These are phyloP conservation scores for Calephelis nemesis DNA, from an alignment of 1,140 invertebrate genomes.

Conservation along the genomic window DNA sequence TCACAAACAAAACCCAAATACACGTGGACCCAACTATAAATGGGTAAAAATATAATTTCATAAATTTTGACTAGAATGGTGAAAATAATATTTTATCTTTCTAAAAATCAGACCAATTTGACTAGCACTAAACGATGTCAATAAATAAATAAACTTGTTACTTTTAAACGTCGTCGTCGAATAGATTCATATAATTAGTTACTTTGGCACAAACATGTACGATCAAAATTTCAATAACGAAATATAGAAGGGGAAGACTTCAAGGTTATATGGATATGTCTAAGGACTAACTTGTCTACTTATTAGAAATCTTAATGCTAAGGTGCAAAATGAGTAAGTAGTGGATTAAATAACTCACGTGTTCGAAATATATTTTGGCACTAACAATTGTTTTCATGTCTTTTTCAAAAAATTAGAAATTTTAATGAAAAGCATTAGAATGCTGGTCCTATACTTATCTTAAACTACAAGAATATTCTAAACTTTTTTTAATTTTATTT, in stretches of 20 bases:
- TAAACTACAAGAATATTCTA: constrained; percentile 59
- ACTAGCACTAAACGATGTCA: constrained; percentile 62
- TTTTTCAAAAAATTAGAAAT: constrained; percentile 39
- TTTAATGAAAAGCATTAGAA: constrained; percentile 54
- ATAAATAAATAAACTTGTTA: constrained; percentile 33
- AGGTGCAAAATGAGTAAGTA: constrained; percentile 64
- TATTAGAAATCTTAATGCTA: constrained; percentile 63
- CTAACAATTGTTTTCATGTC: constrained; percentile 28
- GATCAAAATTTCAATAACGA: constrained; percentile 44
- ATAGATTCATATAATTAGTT: constrained; percentile 38
- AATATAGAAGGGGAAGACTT: constrained; percentile 73
- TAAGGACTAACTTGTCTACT: constrained; percentile 44
- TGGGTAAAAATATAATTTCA: constrained; percentile 43
- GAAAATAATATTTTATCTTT: constrained; percentile 58
- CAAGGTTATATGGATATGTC: constrained; percentile 71
- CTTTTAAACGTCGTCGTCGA: constrained; percentile 39
- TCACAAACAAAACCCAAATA: constrained; percentile 50
- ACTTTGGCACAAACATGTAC: constrained; percentile 68
- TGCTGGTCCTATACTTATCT: constrained; percentile 72
- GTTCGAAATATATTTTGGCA: constrained; percentile 53
- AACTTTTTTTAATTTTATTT: constrained; percentile 60
- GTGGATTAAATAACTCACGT: constrained; percentile 41
- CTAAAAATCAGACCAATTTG: constrained; percentile 62
- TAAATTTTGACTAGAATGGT: constrained; percentile 72
- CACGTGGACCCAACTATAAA: constrained; percentile 39